These are phyloP conservation scores for Etia nguti DNA, from an alignment of 2,113 vertebrate species.

Conservation along the genomic window DNA sequence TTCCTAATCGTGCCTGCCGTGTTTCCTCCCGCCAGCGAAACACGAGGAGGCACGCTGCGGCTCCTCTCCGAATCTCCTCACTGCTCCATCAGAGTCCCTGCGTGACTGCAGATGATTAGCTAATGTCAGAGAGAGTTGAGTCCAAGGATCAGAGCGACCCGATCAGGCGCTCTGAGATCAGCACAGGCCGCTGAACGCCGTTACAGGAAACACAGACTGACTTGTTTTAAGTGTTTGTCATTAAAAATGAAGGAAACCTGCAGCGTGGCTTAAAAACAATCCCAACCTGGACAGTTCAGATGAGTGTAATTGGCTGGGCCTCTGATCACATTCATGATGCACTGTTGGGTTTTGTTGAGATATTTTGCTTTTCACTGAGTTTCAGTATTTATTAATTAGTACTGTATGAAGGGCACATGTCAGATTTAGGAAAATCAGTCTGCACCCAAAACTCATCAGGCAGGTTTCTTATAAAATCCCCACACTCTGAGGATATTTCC, in stretches of 20 bases:
- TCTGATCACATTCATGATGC: neutral
- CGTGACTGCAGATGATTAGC: neutral
- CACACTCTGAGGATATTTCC: neutral
- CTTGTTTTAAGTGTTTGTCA: neutral
- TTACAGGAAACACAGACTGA: neutral
- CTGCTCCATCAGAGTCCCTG: neutral
- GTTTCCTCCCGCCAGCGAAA: neutral
- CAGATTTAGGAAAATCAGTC: neutral
- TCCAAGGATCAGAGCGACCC: neutral
- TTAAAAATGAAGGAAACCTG: neutral
- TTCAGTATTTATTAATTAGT: neutral
- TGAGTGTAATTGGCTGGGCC: neutral
- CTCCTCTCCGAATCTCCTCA: neutral
- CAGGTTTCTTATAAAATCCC: neutral
- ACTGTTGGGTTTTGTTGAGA: neutral
- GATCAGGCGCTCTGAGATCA: neutral
- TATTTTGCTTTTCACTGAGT: neutral
- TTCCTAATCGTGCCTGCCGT: slow-evolving; percentile 36
- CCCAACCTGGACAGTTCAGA: neutral
- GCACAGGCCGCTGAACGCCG: neutral
- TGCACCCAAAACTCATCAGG: neutral
- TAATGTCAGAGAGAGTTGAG: neutral
- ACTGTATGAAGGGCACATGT: neutral
- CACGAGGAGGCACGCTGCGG: neutral
- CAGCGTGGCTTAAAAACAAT: neutral